Conservation (phyloP, 1,140 invertebrate species). For the Anadara kagoshimensis region DNA sequence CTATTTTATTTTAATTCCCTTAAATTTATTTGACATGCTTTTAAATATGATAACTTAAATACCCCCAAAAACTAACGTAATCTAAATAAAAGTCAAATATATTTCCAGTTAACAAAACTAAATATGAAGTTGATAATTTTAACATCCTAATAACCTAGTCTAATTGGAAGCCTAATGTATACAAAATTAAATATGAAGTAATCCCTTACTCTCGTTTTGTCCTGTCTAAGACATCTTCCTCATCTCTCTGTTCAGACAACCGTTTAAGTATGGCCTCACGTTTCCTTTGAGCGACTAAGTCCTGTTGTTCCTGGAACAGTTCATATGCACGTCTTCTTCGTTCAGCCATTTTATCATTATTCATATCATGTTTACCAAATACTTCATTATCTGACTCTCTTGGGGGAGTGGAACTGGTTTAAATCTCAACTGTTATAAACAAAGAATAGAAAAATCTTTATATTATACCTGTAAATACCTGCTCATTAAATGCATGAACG, state of each 20-base stretch:
- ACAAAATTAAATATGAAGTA: no score
- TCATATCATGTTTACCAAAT: conserved; percentile 73
- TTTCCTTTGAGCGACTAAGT: conserved; percentile 69
- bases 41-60: no score
- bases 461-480: no score
- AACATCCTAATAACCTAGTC: no score
- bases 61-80: no score
- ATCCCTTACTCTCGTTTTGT: conserved; percentile 70
- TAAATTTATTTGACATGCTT: no score
- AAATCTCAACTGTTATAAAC: conserved; percentile 61
- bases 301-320: conserved; percentile 68
- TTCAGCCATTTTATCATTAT: conserved; percentile 71
- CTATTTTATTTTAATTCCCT: no score
- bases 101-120: no score
- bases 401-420: conserved; percentile 69
- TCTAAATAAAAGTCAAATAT: no score
- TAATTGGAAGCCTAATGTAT: no score
- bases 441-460: background rate
- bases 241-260: conserved; percentile 68
- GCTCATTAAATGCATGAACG: no score
- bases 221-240: conserved; percentile 65
- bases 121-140: no score
- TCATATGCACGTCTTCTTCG: conserved; percentile 60
- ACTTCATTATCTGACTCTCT: conserved; percentile 67
- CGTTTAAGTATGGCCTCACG: conserved; percentile 68